phyloP scores from a whole-genome alignment of 2,888 invertebrate species.

The Ceriagrion tenellum region DNA sequence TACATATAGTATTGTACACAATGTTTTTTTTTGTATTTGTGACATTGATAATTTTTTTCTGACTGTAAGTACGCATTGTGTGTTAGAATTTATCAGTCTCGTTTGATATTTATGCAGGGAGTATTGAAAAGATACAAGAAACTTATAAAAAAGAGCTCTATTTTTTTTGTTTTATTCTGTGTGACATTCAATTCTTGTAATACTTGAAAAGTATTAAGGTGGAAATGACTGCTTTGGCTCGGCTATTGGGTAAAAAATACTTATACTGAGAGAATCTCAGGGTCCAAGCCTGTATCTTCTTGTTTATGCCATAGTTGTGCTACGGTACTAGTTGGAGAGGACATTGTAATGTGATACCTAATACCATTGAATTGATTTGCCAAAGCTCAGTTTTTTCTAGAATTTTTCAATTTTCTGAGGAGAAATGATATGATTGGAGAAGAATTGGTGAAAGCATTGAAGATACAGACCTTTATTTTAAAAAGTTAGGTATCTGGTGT shows the following conservation, averaged over 20 bases:
- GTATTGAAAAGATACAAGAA: background rate
- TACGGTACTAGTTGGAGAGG: background rate
- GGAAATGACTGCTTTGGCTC: background rate
- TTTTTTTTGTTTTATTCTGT: background rate
- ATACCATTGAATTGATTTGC: background rate
- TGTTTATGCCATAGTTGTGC: background rate
- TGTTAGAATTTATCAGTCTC: background rate
- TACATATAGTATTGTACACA: background rate
- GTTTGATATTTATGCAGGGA: background rate
- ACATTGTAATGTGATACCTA: background rate
- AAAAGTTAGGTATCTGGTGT: background rate
- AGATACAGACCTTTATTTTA: background rate
- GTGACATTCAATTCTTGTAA: background rate
- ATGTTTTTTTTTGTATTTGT: background rate
- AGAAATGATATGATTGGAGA: background rate
- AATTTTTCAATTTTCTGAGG: background rate
- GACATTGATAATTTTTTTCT: background rate
- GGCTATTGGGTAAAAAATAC: background rate
- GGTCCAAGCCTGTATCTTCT: background rate
- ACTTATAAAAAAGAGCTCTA: background rate
- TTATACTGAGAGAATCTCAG: background rate
- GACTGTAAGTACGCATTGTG: background rate
- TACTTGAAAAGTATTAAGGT: background rate
- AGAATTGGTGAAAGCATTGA: background rate
- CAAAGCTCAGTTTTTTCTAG: background rate